phyloP scores from a whole-genome alignment of 2,888 invertebrate species.

The Acronicta aceris region DNA sequence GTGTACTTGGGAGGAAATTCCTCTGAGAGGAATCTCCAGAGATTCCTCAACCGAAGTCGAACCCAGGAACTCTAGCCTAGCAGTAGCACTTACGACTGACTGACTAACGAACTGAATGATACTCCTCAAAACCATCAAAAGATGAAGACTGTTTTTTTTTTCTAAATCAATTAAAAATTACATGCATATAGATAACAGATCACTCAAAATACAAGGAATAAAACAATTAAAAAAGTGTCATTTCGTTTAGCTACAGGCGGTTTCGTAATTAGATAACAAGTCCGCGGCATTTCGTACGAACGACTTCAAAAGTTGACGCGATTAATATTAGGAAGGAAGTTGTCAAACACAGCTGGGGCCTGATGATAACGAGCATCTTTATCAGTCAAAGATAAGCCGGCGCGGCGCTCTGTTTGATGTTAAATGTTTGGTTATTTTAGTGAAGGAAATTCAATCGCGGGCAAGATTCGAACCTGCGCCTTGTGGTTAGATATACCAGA shows the following conservation, averaged over 20 bases:
- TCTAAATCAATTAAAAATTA: too few relatives aligned
- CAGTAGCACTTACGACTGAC: too few relatives aligned
- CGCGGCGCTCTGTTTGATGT: neutral
- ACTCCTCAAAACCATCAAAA: too few relatives aligned
- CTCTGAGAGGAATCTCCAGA: too few relatives aligned
- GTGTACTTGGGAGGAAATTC: too few relatives aligned
- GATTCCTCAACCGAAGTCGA: too few relatives aligned
- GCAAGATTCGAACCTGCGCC: too few relatives aligned
- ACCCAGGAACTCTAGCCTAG: too few relatives aligned
- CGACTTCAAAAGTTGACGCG: slow-evolving; percentile 33
- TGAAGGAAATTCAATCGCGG: too few relatives aligned
- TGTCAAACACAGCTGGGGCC: slow-evolving; percentile 36
- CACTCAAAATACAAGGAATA: neutral
- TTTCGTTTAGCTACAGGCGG: slow-evolving; percentile 5
- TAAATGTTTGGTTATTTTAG: neutral
- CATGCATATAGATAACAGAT: neutral
- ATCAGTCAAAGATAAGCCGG: slow-evolving; percentile 25
- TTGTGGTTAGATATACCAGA: too few relatives aligned
- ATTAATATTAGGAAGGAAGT: slow-evolving; percentile 35
- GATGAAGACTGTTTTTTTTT: too few relatives aligned
- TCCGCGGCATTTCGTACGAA: slow-evolving; percentile 26
- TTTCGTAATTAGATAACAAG: slow-evolving; percentile 23
- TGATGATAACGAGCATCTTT: slow-evolving; percentile 28
- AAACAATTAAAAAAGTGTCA: slow-evolving; percentile 13
- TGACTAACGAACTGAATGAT: too few relatives aligned